Evolutionary conservation across 1,140 invertebrate genomes (phyloP), one percentile per base, ranked within the genome.

Genomic region (Micrasema minimum): DNA sequence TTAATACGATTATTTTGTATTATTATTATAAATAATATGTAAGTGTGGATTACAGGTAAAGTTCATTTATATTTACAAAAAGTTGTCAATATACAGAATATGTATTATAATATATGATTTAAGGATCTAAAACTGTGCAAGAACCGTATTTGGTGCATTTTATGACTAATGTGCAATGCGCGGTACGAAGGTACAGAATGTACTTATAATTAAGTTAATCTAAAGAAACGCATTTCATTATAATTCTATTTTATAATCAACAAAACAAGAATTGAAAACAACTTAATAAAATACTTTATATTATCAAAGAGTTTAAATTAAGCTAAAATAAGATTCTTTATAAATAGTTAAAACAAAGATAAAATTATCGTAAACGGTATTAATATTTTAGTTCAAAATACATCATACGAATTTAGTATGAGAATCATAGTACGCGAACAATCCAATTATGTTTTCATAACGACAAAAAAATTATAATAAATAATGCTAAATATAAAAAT

Each of bases 261-360:
- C 55, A 35, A 59, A 59, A 59, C 55, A 59, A 59, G 22, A 35
- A 59, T 41, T 10, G 11, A 59, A 59, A 59, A 59, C 55, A 59
- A 41, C 55, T 59, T 59, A 59, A 59, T 59, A 59, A 59, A 59
- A 59, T 59, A 59, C 35, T 59, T 59, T 59, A 59, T 20, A 59
- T 43, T 59, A 59, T 59, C 55, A 59, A 59, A 59, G 55, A 59
- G 38, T 35, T 59, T 59, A 22, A 16, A 46, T 6, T n/a, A 55
- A 2, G 16, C 9, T 31, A 31, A 37, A 55, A 41, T 18, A 57
- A 57, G 31, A 18, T 22, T 16, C 55, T 20, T 12, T 59, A 59
- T 41, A 59, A 41, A 59, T 59, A 59, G 20, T 41, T 59, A 38
- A 59, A 59, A 59, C 55, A 59, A 41, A 6, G 16, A 59, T 59